These are phyloP conservation scores for Tiliacea citrago DNA, from an alignment of 2,888 invertebrate species.

Conservation along the genomic window DNA sequence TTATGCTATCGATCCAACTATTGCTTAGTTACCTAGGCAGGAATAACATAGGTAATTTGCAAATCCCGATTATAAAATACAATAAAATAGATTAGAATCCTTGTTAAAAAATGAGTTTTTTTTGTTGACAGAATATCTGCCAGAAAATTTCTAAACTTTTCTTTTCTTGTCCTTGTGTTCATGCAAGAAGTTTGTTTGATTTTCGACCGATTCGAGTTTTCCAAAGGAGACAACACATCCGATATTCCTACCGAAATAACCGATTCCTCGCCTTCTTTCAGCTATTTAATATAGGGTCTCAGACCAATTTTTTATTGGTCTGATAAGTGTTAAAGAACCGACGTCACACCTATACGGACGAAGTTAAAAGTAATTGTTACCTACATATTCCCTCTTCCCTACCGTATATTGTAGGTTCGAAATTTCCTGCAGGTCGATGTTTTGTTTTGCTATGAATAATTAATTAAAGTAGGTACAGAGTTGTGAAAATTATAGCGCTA, in stretches of 20 bases:
- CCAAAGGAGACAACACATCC: neutral
- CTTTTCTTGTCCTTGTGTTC: neutral
- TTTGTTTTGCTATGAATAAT: no score
- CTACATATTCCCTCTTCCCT: neutral
- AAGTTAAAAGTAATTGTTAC: neutral
- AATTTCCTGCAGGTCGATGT: neutral
- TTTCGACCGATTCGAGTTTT: neutral
- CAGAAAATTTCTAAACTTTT: neutral
- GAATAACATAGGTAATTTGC: constrained; percentile 38
- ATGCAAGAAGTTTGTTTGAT: constrained; percentile 11
- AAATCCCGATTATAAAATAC: constrained; percentile 18
- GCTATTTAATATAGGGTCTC: neutral
- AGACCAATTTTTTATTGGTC: no score
- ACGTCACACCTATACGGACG: no score
- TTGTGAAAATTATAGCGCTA: no score
- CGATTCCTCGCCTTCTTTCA: neutral
- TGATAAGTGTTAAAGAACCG: neutral
- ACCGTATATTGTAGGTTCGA: no score
- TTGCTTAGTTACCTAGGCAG: constrained; percentile 75
- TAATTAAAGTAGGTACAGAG: no score
- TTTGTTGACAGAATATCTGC: constrained; percentile 18
- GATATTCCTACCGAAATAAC: neutral
- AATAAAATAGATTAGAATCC: constrained; percentile 27
- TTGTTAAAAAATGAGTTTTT: neutral
- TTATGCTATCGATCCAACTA: constrained; percentile 80